These are phyloP conservation scores for Tenualosa thibaudeaui DNA, from an alignment of 2,797 vertebrate species.

Conservation along the genomic window DNA sequence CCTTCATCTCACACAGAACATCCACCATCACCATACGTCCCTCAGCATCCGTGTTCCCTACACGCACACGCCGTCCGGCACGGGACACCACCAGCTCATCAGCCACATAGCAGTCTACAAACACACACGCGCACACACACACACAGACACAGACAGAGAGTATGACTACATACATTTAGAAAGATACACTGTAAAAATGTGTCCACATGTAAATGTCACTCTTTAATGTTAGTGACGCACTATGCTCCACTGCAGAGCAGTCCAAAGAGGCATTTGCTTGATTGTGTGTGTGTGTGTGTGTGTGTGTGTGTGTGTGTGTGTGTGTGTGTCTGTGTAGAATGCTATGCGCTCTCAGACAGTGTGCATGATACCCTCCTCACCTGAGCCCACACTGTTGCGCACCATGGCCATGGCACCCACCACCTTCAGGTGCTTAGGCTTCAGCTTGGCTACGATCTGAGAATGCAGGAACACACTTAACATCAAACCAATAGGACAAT, in stretches of 20 bases:
- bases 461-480: background rate
- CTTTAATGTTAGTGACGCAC: background rate
- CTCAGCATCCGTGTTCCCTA: constrained; percentile 84
- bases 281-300: background rate
- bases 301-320: background rate
- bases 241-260: background rate
- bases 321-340: too few relatives aligned
- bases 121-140: background rate
- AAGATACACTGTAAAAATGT: background rate
- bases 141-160: background rate
- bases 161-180: background rate
- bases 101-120: constrained; percentile 78
- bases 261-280: background rate
- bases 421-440: constrained; percentile 76
- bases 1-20: constrained; percentile 83
- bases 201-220: background rate
- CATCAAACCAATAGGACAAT: too few relatives aligned
- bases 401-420: constrained; percentile 83
- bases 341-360: background rate
- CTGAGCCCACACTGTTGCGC: constrained; percentile 82
- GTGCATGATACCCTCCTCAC: constrained; percentile 54
- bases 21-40: constrained; percentile 85
- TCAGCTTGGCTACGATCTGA: constrained; percentile 75
- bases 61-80: constrained; percentile 74
- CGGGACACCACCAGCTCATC: constrained; percentile 80